Evolutionary conservation across 2,888 invertebrate species (phyloP).

Genomic region (Neoitamus cyanurus): DNA sequence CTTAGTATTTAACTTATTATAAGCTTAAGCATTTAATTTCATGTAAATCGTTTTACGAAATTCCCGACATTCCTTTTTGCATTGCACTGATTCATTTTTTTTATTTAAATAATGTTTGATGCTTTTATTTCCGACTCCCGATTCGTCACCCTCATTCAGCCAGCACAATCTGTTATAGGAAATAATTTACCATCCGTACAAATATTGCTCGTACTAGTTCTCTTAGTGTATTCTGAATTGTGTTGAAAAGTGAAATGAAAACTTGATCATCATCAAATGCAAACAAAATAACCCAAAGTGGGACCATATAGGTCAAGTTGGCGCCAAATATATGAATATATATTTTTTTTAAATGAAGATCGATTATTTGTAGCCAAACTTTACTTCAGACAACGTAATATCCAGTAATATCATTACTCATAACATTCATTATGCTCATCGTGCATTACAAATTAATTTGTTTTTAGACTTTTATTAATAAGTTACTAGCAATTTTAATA

Average conservation of each 20-base stretch:
- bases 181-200: neutral
- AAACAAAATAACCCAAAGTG: conserved; percentile 28
- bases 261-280: neutral
- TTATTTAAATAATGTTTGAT: neutral
- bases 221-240: neutral
- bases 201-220: neutral
- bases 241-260: neutral
- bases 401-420: neutral
- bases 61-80: neutral
- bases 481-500: neutral
- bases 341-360: neutral
- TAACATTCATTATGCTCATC: neutral
- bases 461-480: neutral
- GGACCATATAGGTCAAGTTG: conserved; percentile 31
- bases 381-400: neutral
- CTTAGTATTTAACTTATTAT: neutral
- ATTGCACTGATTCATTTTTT: neutral
- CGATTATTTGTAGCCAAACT: neutral
- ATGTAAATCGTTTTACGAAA: neutral
- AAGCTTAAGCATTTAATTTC: too few relatives aligned
- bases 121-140: neutral
- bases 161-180: neutral
- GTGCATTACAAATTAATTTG: neutral
- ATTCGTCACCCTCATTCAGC: neutral
- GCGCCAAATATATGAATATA: conserved; percentile 27